Conservation (phyloP, 2,113 vertebrate species). For the Peucedramus taeniatus region DNA sequence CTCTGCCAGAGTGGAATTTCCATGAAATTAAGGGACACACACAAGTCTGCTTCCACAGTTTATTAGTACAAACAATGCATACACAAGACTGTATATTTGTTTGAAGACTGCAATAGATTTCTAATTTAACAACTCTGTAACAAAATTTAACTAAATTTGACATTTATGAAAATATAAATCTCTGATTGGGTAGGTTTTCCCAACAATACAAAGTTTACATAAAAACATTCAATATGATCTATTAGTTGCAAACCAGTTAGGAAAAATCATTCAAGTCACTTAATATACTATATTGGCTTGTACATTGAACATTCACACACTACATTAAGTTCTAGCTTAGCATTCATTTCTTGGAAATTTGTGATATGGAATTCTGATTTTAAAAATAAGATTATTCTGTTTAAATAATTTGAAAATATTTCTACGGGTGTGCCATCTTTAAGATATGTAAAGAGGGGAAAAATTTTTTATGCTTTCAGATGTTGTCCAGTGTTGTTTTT, state of each 20-base stretch:
- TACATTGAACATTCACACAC: conserved; percentile 87
- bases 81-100: conserved; percentile 96
- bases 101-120: conserved; percentile 87
- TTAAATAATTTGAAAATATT: conserved; percentile 28
- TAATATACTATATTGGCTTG: conserved; percentile 88
- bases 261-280: conserved; percentile 98
- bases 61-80: conserved; percentile 98
- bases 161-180: conserved; percentile 99
- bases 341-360: conserved; percentile 66
- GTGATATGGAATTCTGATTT: conserved; percentile 18
- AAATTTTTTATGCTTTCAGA: neutral
- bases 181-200: conserved; percentile 92
- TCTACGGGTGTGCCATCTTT: neutral
- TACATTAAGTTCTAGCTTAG: conserved; percentile 64
- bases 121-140: conserved; percentile 98
- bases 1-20: neutral
- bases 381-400: neutral
- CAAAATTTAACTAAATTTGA: conserved; percentile 98
- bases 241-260: conserved; percentile 94
- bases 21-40: neutral
- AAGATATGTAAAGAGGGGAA: neutral
- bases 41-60: conserved; percentile 77
- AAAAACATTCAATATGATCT: conserved; percentile 99
- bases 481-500: neutral
- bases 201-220: conserved; percentile 99